Evolutionary conservation across 2,797 vertebrate species (phyloP).

Genomic region (Sebastes iracundus): DNA sequence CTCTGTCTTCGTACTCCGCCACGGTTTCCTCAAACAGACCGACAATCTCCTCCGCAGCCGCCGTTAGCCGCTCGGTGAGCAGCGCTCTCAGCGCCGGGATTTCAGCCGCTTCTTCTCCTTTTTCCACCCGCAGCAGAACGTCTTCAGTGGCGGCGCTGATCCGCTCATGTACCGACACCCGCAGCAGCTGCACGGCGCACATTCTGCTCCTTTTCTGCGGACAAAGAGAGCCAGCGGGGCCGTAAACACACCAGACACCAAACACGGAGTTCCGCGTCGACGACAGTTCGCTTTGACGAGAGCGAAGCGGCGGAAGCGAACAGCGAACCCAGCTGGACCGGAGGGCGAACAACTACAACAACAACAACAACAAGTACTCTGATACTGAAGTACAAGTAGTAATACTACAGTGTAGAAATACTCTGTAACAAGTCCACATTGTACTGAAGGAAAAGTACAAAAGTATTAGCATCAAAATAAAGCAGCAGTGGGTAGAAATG

Average conservation of each 20-base stretch:
- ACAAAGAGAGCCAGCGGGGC: background rate
- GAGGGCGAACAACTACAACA: background rate
- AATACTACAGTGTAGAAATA: background rate
- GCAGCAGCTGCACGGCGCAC: slow-evolving; percentile 47
- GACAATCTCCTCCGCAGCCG: slow-evolving; percentile 56
- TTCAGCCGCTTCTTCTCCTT: background rate
- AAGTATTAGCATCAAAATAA: no score
- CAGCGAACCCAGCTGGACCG: background rate
- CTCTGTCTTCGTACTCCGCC: slow-evolving; percentile 37
- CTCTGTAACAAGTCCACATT: no score
- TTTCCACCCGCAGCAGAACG: slow-evolving; percentile 45
- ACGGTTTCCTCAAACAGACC: slow-evolving; percentile 39
- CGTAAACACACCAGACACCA: background rate
- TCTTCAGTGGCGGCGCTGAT: slow-evolving; percentile 50
- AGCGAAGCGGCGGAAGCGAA: background rate
- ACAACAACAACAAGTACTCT: background rate
- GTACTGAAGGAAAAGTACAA: no score
- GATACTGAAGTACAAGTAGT: background rate
- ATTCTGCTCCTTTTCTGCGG: background rate
- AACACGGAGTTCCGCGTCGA: background rate
- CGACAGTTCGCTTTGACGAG: background rate
- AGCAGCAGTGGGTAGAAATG: no score
- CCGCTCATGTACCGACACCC: slow-evolving; percentile 51
- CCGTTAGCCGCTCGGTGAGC: slow-evolving; percentile 59
- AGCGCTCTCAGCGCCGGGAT: slow-evolving; percentile 33